A percentile compares a stretch with the other conserved stretches of the same genome.
Evolutionary conservation across 1,140 invertebrate genomes (phyloP).

Genomic region (Pogonomyrmex barbatus): DNA sequence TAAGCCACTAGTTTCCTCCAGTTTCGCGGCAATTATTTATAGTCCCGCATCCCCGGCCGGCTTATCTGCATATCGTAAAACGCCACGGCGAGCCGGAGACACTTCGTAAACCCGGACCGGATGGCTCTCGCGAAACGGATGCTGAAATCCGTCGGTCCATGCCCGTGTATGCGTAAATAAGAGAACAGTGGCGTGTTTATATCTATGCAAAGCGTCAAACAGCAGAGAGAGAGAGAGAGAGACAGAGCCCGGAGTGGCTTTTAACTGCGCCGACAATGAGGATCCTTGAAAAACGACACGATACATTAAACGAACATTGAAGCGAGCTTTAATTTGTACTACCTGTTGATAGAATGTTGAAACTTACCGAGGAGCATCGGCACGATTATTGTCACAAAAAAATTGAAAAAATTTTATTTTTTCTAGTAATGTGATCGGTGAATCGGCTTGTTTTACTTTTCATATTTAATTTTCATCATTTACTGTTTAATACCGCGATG

Average conservation of each 20-base stretch:
- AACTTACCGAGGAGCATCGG: background rate
- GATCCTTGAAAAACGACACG: slow-evolving; percentile 25
- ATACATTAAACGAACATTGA: slow-evolving; percentile 25
- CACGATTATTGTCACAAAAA: background rate
- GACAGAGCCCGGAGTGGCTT: background rate
- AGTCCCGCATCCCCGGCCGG: slow-evolving; percentile 39
- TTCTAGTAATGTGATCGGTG: background rate
- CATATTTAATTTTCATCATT: background rate
- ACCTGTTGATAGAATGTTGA: slow-evolving; percentile 33
- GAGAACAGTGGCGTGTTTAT: background rate
- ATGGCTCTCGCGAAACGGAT: slow-evolving; percentile 44
- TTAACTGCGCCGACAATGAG: slow-evolving; percentile 8
- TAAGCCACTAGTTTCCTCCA: slow-evolving; percentile 60
- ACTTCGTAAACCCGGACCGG: background rate
- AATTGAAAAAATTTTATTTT: background rate
- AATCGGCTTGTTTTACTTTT: background rate
- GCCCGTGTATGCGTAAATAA: background rate
- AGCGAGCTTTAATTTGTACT: slow-evolving; percentile 24
- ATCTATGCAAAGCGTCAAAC: slow-evolving; percentile 1
- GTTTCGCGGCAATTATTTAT: slow-evolving; percentile 58
- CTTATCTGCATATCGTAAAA: slow-evolving; percentile 61
- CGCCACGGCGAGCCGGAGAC: slow-evolving; percentile 31
- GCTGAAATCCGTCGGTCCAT: slow-evolving; percentile 26
- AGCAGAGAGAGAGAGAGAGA: background rate
- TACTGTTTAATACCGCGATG: background rate